phyloP scores from a whole-genome alignment of 92 coral and sea anemone genomes.

The Paragorgia papillata region DNA sequence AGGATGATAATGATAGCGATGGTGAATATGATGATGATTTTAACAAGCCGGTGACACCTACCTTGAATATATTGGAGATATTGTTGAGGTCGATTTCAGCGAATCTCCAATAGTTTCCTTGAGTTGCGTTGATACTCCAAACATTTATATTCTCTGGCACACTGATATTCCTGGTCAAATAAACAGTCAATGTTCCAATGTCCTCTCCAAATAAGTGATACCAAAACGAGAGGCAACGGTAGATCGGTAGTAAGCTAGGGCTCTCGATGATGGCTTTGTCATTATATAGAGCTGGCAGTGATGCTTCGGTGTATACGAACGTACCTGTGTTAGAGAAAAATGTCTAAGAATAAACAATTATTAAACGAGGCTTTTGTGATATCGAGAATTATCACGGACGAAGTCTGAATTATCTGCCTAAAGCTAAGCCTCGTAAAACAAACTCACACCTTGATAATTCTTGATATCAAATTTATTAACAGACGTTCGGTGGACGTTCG shows the following conservation, averaged over 20 bases:
- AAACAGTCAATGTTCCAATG: neutral
- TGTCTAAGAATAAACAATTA: no score
- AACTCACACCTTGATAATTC: no score
- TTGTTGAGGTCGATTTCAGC: slow-evolving; percentile 15
- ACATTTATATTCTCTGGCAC: neutral
- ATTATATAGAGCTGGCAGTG: neutral
- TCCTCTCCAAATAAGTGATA: slow-evolving; percentile 54
- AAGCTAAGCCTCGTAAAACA: no score
- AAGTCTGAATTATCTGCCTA: no score
- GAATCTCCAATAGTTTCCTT: slow-evolving; percentile 12
- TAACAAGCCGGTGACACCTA: neutral
- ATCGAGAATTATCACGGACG: no score
- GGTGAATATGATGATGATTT: neutral
- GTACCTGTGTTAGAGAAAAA: slow-evolving; percentile 12
- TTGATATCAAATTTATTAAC: no score
- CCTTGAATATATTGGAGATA: neutral
- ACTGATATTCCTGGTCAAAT: neutral
- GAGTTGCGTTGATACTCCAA: slow-evolving; percentile 18
- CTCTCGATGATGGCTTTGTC: slow-evolving; percentile 28
- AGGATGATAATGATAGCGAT: neutral
- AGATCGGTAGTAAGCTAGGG: neutral
- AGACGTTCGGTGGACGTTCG: no score
- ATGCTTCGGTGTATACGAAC: slow-evolving; percentile 7
- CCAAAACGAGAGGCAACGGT: slow-evolving; percentile 55
- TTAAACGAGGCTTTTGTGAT: no score